Evolutionary conservation across 2,888 invertebrate genomes (phyloP), one percentile per base, ranked within the genome.

Genomic region (Polietes domitor): DNA sequence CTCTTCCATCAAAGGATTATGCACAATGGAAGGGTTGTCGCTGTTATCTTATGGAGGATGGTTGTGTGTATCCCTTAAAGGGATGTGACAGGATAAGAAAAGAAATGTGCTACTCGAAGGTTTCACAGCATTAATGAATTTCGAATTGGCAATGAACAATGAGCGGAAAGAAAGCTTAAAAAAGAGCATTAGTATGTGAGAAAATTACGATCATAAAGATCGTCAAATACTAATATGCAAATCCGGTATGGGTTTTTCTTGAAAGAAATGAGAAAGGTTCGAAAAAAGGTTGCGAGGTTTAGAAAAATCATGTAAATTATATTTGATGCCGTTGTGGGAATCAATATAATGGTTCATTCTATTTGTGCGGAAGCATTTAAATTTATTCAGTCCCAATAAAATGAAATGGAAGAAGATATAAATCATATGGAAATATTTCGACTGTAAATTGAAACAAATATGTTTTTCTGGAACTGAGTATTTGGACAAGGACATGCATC

Each of bases 11-110:
- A 37, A 37, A 9, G 37, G 9, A 10, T 37, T 37, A 12, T 9
- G 37, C 26, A 28, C 61, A 61, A 37, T 24, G 26, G 76, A 85
- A 79, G 79, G 76, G 70, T 73, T 79, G 63, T 74, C 53, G 6
- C 70, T 17, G 21, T 70, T 70, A 10, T 58, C 58, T 26, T 7
- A 1, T 2, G n/a, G 61, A 28, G 28, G 61, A 61, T 28, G n/a
- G 28, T 61, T n/a, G 28, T 61, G n/a, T 61, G 2, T 32, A 61
- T 28, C 28, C 61, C 28, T 26, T 61, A 61, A 65, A 65, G 65
- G 65, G 65, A 37, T 65, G 65, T 65, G 37, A 32, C 32, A 19
- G 41, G 21, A 41, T 41, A 37, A 41, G 19, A 41, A 19, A 41
- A 41, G 21, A 17, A 21, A 37, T 65, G 37, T 65, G 65, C 19